These are phyloP conservation scores for Malacoraja senta DNA, from an alignment of 2,797 vertebrate genomes.

Conservation along the genomic window DNA sequence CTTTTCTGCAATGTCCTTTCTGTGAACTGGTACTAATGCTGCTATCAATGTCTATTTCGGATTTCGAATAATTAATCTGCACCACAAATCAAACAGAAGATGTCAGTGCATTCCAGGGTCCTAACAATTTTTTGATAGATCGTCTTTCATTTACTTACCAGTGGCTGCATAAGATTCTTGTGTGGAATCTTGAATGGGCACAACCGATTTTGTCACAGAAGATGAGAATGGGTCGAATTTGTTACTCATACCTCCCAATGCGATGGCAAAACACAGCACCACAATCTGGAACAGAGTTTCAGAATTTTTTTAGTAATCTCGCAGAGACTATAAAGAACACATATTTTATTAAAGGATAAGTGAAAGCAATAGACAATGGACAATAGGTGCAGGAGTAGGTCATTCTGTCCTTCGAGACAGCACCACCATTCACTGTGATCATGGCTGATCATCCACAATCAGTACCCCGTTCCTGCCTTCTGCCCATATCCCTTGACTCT, in stretches of 20 bases:
- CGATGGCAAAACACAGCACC: conserved; percentile 82
- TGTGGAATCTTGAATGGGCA: conserved; percentile 61
- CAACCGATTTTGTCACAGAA: conserved; percentile 66
- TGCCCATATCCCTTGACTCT: no score
- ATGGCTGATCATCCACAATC: no score
- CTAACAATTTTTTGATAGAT: neutral
- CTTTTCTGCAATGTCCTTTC: no score
- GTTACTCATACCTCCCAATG: conserved; percentile 83
- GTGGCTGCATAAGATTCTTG: conserved; percentile 81
- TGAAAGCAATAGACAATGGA: no score
- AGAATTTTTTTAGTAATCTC: neutral
- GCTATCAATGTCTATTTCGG: neutral
- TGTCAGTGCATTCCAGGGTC: neutral
- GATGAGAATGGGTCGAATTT: conserved; percentile 70
- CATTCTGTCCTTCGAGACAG: no score
- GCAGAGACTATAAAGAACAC: neutral
- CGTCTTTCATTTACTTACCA: conserved; percentile 49
- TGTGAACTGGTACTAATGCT: neutral
- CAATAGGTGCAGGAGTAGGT: no score
- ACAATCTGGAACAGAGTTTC: conserved; percentile 64
- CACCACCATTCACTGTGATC: no score
- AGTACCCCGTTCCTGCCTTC: no score
- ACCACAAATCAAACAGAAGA: neutral
- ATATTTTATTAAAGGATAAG: neutral
- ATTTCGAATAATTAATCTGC: neutral